A percentile compares a stretch with the other conserved stretches of the same genome.
Conservation (phyloP, 1,140 invertebrate species). For the Andricus grossulariae region DNA sequence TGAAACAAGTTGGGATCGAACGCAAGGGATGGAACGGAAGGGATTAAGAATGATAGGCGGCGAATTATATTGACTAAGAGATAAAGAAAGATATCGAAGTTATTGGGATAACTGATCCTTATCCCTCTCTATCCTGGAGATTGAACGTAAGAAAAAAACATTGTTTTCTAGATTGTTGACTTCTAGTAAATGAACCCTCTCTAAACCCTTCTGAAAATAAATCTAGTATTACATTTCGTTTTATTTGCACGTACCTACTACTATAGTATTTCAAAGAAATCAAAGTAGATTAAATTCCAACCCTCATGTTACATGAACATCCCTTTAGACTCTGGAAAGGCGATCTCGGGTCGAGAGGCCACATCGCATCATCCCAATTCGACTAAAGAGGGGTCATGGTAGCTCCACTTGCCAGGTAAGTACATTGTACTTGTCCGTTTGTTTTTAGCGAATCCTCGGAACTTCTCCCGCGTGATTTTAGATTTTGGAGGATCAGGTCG, state of each 20-base stretch:
- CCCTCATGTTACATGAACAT: conserved; percentile 13
- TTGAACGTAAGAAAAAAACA: too few species aligned
- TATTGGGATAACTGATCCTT: too few species aligned
- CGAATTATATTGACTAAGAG: too few species aligned
- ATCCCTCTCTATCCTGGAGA: too few species aligned
- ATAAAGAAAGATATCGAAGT: too few species aligned
- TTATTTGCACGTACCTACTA: not conserved
- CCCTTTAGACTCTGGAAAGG: not conserved
- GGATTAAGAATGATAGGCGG: too few species aligned
- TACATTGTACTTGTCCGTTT: not conserved
- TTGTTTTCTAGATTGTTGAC: too few species aligned
- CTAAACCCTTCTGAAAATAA: too few species aligned
- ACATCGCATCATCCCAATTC: conserved; percentile 4
- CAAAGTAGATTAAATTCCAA: not conserved
- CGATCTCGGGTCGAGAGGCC: conserved; percentile 7
- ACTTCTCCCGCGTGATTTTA: conserved; percentile 11
- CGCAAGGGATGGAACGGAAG: too few species aligned
- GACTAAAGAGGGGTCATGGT: not conserved
- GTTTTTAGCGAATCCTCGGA: conserved; percentile 10
- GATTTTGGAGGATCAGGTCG: conserved; percentile 21
- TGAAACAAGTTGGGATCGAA: too few species aligned
- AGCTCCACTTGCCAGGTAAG: not conserved
- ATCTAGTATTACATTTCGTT: not conserved
- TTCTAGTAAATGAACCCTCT: too few species aligned
- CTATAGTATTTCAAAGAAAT: conserved; percentile 8